Percentiles rank a stretch among this genome's conserved stretches.
Conservation (phyloP, 1,140 invertebrate species). For the Drosophila sechellia region DNA sequence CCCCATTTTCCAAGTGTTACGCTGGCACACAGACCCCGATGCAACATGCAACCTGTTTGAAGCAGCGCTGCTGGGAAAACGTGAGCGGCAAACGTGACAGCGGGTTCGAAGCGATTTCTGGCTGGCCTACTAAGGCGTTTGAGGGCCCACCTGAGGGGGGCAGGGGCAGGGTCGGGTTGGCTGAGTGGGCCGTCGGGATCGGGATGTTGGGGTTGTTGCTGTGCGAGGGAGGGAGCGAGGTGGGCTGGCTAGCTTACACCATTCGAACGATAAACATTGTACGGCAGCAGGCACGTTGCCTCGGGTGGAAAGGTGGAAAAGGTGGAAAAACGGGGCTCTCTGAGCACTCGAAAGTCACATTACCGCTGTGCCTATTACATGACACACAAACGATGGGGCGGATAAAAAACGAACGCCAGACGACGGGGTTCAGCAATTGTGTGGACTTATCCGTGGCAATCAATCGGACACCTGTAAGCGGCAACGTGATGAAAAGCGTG, state of each 20-base stretch:
- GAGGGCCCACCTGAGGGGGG: constrained; percentile 9
- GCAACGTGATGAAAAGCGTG: constrained; percentile 58
- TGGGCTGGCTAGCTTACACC: constrained; percentile 34
- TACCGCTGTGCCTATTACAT: constrained; percentile 62
- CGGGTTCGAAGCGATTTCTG: constrained; percentile 64
- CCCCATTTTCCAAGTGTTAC: constrained; percentile 50
- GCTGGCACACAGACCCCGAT: constrained; percentile 44
- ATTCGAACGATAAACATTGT: constrained; percentile 53
- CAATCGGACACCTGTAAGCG: constrained; percentile 51
- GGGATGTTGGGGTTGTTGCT: background rate
- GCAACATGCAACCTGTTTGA: constrained; percentile 69
- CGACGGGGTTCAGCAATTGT: constrained; percentile 42
- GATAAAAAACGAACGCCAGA: constrained; percentile 16
- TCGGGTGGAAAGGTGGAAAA: background rate
- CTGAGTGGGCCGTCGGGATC: no score
- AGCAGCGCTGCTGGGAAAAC: constrained; percentile 65
- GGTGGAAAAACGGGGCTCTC: background rate
- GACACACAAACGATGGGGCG: constrained; percentile 39
- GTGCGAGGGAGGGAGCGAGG: background rate
- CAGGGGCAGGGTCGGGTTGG: background rate
- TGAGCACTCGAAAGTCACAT: constrained; percentile 56
- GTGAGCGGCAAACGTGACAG: constrained; percentile 76
- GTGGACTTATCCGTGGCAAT: constrained; percentile 43
- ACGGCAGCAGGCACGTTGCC: constrained; percentile 52
- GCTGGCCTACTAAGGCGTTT: constrained; percentile 70